Conservation (phyloP, 2,888 invertebrate species). For the Oeneis ivallda region DNA sequence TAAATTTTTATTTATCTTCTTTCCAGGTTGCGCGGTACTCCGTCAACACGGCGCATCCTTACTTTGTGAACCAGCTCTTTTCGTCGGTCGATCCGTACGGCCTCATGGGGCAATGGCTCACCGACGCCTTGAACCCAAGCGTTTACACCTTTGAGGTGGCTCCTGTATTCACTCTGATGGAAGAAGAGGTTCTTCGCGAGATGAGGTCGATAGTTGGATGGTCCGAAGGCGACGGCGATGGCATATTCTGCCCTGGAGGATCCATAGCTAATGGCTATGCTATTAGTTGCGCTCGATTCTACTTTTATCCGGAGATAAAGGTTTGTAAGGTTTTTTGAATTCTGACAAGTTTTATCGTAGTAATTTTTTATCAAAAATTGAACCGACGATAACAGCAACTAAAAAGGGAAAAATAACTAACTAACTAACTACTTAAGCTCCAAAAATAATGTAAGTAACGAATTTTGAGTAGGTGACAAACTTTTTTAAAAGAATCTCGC, state of each 20-base stretch:
- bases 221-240: conserved; percentile 88
- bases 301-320: conserved; percentile 88
- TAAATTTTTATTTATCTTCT: neutral
- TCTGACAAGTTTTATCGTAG: neutral
- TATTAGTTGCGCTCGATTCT: conserved; percentile 91
- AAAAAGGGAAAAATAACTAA: too few relatives aligned
- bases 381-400: too few relatives aligned
- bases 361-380: neutral
- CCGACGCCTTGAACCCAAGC: conserved; percentile 92
- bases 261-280: conserved; percentile 95
- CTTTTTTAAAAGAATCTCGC: too few relatives aligned
- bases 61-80: conserved; percentile 94
- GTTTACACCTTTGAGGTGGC: conserved; percentile 95
- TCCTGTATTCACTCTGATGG: conserved; percentile 93
- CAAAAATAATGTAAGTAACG: too few relatives aligned
- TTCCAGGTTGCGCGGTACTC: conserved; percentile 85
- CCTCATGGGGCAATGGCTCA: conserved; percentile 91
- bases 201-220: conserved; percentile 91
- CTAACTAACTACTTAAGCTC: too few relatives aligned
- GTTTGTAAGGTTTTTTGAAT: conserved; percentile 62
- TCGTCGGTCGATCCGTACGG: conserved; percentile 93
- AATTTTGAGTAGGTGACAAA: too few relatives aligned
- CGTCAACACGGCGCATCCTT: conserved; percentile 94
- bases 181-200: conserved; percentile 88
- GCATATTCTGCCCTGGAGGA: conserved; percentile 95